Conservation (phyloP, 2,888 invertebrate genomes). For the Celastrina argiolus region DNA sequence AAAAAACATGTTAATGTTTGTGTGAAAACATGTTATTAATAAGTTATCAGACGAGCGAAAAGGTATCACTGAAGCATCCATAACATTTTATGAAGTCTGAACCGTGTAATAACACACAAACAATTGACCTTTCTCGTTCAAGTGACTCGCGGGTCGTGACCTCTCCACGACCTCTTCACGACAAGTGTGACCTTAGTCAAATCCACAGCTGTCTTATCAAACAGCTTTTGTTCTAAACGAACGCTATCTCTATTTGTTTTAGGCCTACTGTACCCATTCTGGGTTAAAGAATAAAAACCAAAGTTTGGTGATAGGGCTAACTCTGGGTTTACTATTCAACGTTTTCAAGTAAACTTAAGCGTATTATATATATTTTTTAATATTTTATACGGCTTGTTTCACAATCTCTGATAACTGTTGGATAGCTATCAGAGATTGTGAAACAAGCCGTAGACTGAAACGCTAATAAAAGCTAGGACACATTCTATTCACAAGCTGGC, state of each 20-base stretch:
- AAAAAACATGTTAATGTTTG: not conserved
- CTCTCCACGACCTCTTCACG: not conserved
- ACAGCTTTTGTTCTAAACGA: not conserved
- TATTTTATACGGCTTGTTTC: too few relatives aligned
- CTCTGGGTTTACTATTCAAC: too few relatives aligned
- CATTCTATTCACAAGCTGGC: too few relatives aligned
- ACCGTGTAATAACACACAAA: not conserved
- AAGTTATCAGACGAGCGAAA: not conserved
- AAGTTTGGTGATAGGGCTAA: too few relatives aligned
- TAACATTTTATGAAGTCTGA: conserved; percentile 1
- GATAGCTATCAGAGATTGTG: too few relatives aligned
- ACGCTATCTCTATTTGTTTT: not conserved
- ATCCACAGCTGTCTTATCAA: conserved; percentile 2
- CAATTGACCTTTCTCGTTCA: conserved; percentile 3
- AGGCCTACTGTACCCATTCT: too few relatives aligned
- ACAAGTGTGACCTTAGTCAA: conserved; percentile 14
- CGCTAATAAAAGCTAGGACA: too few relatives aligned
- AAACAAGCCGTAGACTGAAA: too few relatives aligned
- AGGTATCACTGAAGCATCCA: not conserved
- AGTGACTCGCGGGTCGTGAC: conserved; percentile 8
- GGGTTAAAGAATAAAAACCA: too few relatives aligned
- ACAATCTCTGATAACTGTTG: too few relatives aligned
- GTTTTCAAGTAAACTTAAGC: too few relatives aligned
- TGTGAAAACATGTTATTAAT: not conserved
- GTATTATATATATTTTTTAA: too few relatives aligned